phyloP scores from a whole-genome alignment of 2,113 vertebrate genomes.

The Corapipo altera region DNA sequence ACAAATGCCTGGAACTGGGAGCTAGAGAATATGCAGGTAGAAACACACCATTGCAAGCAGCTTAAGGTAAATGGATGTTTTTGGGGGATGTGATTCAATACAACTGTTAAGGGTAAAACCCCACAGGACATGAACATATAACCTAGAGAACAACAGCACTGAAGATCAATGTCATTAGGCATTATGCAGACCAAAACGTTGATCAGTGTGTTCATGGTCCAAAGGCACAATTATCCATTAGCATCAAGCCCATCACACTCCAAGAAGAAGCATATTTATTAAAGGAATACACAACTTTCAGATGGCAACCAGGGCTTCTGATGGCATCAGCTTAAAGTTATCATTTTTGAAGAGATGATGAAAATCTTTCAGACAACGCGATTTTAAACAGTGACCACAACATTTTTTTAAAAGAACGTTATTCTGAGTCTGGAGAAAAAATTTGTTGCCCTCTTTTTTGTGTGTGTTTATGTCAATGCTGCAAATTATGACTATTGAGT shows the following conservation, averaged over 20 bases:
- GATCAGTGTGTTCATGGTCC: not conserved
- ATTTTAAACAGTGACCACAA: not conserved
- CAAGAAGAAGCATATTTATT: not conserved
- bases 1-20: not conserved
- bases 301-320: not conserved
- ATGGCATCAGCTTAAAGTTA: not conserved
- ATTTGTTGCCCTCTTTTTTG: not conserved
- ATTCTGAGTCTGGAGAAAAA: not conserved
- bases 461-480: not conserved
- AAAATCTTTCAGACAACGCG: not conserved
- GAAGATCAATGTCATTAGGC: not conserved
- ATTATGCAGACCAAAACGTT: not conserved
- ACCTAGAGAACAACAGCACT: not conserved
- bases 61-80: not conserved
- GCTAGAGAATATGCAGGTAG: not conserved
- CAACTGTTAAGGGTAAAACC: not conserved
- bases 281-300: not conserved
- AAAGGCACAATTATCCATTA: not conserved
- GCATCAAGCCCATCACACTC: not conserved
- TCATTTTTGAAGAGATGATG: not conserved
- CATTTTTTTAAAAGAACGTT: not conserved
- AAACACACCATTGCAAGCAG: not conserved
- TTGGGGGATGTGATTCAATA: not conserved
- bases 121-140: not conserved
- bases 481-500: conserved; percentile 37